Conservation (phyloP, 2,113 vertebrate species). For the Nipponia nippon region DNA sequence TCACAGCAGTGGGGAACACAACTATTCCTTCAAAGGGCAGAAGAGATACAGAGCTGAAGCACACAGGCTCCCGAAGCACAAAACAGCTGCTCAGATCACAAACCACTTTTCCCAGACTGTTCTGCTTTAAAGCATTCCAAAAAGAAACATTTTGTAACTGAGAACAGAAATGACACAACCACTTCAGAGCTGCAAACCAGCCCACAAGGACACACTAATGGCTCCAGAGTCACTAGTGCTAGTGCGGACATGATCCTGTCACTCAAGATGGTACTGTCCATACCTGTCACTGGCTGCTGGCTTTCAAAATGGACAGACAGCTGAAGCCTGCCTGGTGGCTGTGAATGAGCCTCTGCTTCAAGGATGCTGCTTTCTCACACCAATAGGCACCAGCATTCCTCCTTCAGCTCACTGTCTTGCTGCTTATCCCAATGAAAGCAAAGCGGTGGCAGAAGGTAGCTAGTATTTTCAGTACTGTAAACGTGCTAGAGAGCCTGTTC, state of each 20-base stretch:
- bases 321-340: background rate
- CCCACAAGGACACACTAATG: background rate
- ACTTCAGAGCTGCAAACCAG: background rate
- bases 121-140: background rate
- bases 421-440: background rate
- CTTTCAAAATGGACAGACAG: background rate
- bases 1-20: background rate
- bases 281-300: background rate
- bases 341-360: background rate
- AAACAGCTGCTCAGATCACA: background rate
- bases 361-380: background rate
- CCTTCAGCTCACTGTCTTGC: background rate
- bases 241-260: background rate
- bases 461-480: background rate
- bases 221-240: background rate
- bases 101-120: background rate
- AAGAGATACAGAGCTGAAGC: background rate
- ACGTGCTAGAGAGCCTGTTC: background rate
- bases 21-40: background rate
- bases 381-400: background rate
- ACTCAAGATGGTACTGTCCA: background rate
- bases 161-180: background rate
- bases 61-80: background rate
- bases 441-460: background rate
- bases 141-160: constrained; percentile 11